Conservation (phyloP, 37 sponge, comb jelly and placozoan genomes). For the Hormiphora californensis region DNA sequence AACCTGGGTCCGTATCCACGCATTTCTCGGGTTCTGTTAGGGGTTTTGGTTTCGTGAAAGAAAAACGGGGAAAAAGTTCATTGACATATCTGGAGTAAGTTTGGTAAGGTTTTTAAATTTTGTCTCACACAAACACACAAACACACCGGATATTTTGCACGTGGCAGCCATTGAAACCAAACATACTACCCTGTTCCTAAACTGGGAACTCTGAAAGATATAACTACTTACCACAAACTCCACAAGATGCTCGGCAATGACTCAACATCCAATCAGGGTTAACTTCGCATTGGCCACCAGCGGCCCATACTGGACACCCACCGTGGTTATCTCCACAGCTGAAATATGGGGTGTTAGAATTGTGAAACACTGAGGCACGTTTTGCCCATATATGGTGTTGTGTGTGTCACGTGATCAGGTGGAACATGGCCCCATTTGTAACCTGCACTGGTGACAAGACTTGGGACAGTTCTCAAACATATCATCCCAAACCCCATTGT, state of each 20-base stretch:
- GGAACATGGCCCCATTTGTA: too few species aligned
- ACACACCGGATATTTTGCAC: background rate
- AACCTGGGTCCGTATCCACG: background rate
- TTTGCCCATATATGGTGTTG: too few species aligned
- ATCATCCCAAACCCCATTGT: background rate
- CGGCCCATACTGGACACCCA: background rate
- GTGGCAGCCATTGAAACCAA: too few species aligned
- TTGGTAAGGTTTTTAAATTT: background rate
- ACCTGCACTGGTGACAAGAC: slow-evolving; percentile 31
- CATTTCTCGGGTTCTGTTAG: background rate
- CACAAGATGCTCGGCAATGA: background rate
- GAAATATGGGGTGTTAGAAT: too few species aligned
- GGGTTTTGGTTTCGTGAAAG: background rate
- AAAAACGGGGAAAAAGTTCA: background rate
- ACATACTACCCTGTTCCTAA: too few species aligned
- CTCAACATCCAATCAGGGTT: background rate
- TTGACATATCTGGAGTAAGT: background rate
- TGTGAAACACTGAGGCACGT: too few species aligned
- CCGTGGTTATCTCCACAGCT: slow-evolving; percentile 29
- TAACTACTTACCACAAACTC: background rate
- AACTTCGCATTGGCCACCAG: background rate
- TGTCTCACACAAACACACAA: background rate
- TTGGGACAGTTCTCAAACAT: slow-evolving; percentile 29
- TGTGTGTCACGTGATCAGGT: too few species aligned
- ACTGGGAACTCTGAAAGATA: too few species aligned